phyloP scores from a whole-genome alignment of 2,797 vertebrate genomes.

The Pogonophryne albipinna region DNA sequence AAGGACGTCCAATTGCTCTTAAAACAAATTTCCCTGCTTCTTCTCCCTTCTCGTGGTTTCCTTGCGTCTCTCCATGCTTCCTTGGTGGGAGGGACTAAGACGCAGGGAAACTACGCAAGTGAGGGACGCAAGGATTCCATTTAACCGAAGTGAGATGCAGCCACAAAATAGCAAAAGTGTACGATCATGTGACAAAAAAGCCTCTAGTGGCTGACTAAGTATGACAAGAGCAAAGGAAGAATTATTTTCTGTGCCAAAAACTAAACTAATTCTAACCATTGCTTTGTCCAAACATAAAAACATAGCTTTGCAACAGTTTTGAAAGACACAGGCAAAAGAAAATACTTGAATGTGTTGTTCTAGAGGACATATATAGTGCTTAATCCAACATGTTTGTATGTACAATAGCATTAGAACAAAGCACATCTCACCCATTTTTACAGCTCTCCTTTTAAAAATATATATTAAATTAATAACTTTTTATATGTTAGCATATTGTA shows the following conservation, averaged over 20 bases:
- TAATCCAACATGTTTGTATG: background rate
- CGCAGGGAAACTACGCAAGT: no score
- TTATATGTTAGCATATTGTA: background rate
- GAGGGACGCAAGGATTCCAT: no score
- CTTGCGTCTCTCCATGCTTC: no score
- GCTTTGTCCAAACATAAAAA: background rate
- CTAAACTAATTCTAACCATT: background rate
- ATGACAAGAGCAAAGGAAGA: background rate
- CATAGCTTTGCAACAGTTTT: background rate
- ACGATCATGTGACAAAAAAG: background rate
- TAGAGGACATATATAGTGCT: background rate
- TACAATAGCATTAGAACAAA: background rate
- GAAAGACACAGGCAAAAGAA: background rate
- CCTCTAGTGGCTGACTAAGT: conserved; percentile 8
- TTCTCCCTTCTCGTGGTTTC: no score
- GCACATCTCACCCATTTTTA: background rate
- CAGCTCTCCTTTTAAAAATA: background rate
- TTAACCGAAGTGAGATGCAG: background rate
- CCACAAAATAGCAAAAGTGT: background rate
- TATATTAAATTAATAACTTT: background rate
- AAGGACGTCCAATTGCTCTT: no score
- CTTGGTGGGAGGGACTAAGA: no score
- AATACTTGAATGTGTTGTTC: background rate
- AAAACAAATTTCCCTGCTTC: no score
- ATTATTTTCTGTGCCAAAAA: background rate